Percentiles rank a stretch among this genome's conserved stretches.
Evolutionary conservation across 2,113 vertebrate species (phyloP).

Genomic region (Anoplopoma fimbria): DNA sequence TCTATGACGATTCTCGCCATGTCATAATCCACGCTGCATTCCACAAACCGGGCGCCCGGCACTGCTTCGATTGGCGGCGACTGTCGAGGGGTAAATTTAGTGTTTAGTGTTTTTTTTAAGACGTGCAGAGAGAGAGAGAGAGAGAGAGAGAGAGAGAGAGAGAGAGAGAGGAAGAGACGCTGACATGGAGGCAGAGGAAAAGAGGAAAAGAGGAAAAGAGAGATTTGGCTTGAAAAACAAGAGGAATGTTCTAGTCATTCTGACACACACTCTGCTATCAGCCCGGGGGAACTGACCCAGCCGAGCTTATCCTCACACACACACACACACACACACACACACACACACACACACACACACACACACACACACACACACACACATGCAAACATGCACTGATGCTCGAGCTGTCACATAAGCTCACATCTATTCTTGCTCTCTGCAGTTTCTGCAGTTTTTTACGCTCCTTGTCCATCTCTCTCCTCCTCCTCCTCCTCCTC

Average conservation of each 20-base stretch:
- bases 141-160: not conserved
- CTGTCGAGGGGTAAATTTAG: constrained; percentile 55
- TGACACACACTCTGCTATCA: constrained; percentile 68
- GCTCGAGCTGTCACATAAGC: constrained; percentile 75
- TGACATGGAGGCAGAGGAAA: constrained; percentile 33
- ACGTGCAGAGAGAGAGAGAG: not conserved
- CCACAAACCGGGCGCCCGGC: constrained; percentile 45
- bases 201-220: constrained; percentile 16
- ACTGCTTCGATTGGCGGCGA: constrained; percentile 55
- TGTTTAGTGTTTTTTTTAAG: constrained; percentile 31
- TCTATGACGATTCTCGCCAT: constrained; percentile 70
- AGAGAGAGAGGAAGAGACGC: not conserved
- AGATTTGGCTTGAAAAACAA: constrained; percentile 68
- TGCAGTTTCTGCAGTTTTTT: constrained; percentile 27
- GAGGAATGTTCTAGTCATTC: constrained; percentile 64
- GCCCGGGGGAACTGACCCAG: constrained; percentile 74
- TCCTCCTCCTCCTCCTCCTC: not conserved
- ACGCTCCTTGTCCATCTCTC: not conserved
- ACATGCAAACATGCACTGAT: constrained; percentile 45
- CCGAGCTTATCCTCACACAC: constrained; percentile 55
- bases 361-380: constrained; percentile 41
- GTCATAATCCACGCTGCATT: constrained; percentile 75
- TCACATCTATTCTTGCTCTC: constrained; percentile 61
- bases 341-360: constrained; percentile 13
- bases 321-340: constrained; percentile 27